Conservation (phyloP, 1,140 invertebrate genomes). For the Drosophila sp. region DNA sequence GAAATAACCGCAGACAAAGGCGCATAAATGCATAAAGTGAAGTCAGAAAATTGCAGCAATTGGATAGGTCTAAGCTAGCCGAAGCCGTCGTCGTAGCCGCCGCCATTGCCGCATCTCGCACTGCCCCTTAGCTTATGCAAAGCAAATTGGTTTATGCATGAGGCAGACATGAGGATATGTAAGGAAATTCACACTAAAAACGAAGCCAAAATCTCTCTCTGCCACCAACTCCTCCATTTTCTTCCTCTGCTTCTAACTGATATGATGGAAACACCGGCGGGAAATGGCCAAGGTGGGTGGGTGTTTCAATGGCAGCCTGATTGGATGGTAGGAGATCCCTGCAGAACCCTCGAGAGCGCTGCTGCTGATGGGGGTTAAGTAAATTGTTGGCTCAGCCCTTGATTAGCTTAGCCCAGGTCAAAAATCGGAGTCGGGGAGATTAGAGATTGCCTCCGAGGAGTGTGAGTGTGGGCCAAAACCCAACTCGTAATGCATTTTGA, state of each 20-base stretch:
- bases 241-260: constrained; percentile 15
- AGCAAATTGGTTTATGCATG: constrained; percentile 79
- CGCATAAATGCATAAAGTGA: constrained; percentile 76
- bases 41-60: constrained; percentile 70
- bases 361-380: constrained; percentile 51
- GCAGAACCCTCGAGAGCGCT: constrained; percentile 28
- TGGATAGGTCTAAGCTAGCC: constrained; percentile 41
- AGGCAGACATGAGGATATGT: constrained; percentile 45
- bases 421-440: constrained; percentile 20
- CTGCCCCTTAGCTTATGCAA: constrained; percentile 60
- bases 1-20: constrained; percentile 72
- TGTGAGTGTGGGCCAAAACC: not conserved
- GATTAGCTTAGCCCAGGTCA: constrained; percentile 66
- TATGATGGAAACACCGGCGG: constrained; percentile 59
- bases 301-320: not conserved
- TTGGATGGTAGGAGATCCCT: not conserved
- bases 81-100: too few relatives aligned
- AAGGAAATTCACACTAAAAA: constrained; percentile 63
- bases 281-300: constrained; percentile 23
- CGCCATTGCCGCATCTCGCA: not conserved
- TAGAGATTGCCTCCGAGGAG: constrained; percentile 3
- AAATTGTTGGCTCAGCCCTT: constrained; percentile 79
- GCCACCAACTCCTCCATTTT: not conserved
- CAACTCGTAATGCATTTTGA: constrained; percentile 66
- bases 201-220: constrained; percentile 4